Base-by-base conservation (phyloP, 2,797 vertebrate species). In the Urocyon cinereoargenteus region DNA sequence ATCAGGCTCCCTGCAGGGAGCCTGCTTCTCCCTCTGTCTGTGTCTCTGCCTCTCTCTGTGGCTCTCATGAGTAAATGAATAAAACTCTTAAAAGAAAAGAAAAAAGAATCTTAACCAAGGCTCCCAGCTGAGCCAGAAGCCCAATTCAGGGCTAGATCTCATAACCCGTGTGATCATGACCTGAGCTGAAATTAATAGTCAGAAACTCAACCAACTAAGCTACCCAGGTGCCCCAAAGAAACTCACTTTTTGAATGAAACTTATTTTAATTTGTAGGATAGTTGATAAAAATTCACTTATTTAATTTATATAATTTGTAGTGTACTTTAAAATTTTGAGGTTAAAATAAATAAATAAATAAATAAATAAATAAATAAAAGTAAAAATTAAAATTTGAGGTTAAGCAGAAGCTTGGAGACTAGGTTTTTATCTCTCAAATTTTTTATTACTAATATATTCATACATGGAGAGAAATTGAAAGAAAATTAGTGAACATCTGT, bases 191-290 rank as follows among this genome's bases (percentile, higher is more conserved):
- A 68, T 66, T 3, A 66, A 66, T 6, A 66, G 16, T 66, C 31
- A 19, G n/a, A 66, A 31, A 18, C 15, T 66, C 18, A 66, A 66
- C 31, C 18, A 15, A 66, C 64, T n/a, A 15, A 66, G 31, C 15
- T 16, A 66, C 16, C 16, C 64, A 34, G 64, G 64, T 0, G 1
- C 64, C 31, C 31, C 31, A 66, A 66, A 66, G 64, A 66, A 45
- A 75, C 82, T 86, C 83, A 87, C 68, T 66, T 77, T 93, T 61
- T 79, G 40, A 93, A 90, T 64, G 31, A 57, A 94, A 88, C 55
- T 49, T 36, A 86, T 81, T 72, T 64, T 64, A 94, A 91, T 89
- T 94, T 91, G 36, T 81, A 94, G 62, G 31, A 81, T 31, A 73
- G 62, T 79, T 78, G 62, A 73, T 53, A 61, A 57, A 72, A 73